Evolutionary conservation across 2,888 invertebrate species (phyloP).

Genomic region (Abscondita cerata): DNA sequence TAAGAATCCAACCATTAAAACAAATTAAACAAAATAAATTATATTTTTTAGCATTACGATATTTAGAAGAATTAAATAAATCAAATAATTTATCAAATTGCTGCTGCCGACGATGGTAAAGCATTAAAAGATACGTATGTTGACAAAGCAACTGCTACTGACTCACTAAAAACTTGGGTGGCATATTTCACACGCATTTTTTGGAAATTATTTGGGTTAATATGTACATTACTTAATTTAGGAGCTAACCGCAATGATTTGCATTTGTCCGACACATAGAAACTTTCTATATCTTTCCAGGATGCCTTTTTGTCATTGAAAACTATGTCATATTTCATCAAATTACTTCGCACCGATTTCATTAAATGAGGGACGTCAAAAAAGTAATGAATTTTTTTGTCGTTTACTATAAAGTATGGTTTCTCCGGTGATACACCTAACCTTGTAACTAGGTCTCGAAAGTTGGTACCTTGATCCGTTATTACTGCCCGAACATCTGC

Average conservation of each 20-base stretch:
- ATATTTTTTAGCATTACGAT: slow-evolving; percentile 3
- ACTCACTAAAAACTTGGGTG: neutral
- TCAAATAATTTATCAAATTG: slow-evolving; percentile 8
- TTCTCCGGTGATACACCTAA: slow-evolving; percentile 17
- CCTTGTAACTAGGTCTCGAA: slow-evolving; percentile 12
- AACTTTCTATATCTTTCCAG: too few relatives aligned
- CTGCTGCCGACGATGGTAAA: neutral
- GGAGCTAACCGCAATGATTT: slow-evolving; percentile 11
- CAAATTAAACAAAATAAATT: too few relatives aligned
- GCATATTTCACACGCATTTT: neutral
- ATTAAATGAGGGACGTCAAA: slow-evolving; percentile 30
- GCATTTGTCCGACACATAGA: slow-evolving; percentile 23
- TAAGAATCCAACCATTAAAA: too few relatives aligned
- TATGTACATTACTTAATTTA: slow-evolving; percentile 24
- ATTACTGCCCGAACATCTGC: slow-evolving; percentile 11
- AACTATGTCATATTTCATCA: neutral
- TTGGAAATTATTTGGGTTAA: slow-evolving; percentile 21
- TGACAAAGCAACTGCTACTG: too few relatives aligned
- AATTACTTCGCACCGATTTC: too few relatives aligned
- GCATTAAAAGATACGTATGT: slow-evolving; percentile 4
- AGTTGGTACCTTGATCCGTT: slow-evolving; percentile 25
- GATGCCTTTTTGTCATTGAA: slow-evolving; percentile 2
- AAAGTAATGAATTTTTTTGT: slow-evolving; percentile 23
- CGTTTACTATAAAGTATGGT: slow-evolving; percentile 22
- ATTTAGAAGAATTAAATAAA: slow-evolving; percentile 3